Base-by-base conservation (phyloP, 2,113 vertebrate species). In the Tetraodon nigroviridis region DNA sequence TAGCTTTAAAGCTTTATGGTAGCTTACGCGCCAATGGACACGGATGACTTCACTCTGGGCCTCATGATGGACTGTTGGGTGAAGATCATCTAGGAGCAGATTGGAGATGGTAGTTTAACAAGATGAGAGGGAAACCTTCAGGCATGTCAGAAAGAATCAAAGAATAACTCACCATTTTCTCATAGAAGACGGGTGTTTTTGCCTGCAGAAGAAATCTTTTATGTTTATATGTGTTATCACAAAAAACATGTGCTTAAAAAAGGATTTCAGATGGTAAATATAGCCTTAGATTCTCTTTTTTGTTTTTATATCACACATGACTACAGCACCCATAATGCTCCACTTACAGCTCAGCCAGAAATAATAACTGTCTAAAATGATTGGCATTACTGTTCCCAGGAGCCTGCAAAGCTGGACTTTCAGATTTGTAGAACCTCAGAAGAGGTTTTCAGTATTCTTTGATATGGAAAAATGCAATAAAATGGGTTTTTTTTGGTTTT, bases 11-110 rank as follows among this genome's bases (percentile, higher is more conserved):
- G 42, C 6, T 16, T 17, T 6, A 46, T 0, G 40, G 51, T 44
- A 58, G 79, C 97, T 78, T 93, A 99, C 97, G 92, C 95, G 82
- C 92, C 93, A 0, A 99, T 87, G 44, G 97, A 99, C 82, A 99
- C 96, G 0, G 97, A 98, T 21, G 96, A 97, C 84, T 99, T 99
- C 78, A 98, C 95, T 42, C 93, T 92, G 80, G 96, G 92, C 71
- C 93, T 94, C 93, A 93, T 85, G 54, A 98, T 89, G 62, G 92
- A 91, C 81, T 96, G 95, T 64, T 96, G 94, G 42, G 92, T 95
- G 69, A 95, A 99, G 85, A 98, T 96, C 85, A 95, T 97, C 97
- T 99, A 66, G 75, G 81, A 40, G 72, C 50, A 68, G 10, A 44
- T 2, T 3, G 72, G 52, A 69, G 10, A 44, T 2, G 5, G 47